Base-by-base conservation (phyloP, 2,113 vertebrate species). In the Hyla sarda region DNA sequence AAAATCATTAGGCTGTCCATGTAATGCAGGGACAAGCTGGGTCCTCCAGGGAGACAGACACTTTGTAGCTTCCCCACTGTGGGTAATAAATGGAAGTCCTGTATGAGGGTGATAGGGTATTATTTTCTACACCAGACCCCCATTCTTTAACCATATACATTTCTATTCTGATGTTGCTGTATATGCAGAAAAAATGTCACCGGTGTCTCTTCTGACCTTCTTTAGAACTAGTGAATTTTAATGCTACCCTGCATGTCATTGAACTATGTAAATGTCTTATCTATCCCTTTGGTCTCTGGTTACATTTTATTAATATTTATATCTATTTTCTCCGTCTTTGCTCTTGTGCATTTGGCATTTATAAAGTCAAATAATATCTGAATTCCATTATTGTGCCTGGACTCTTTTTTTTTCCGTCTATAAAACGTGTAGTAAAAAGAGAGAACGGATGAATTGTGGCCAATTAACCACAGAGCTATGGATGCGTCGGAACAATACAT, bases 221-320 rank as follows among this genome's bases (percentile, higher is more conserved):
- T n/a, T 19, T 60, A 41, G 30, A 79, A n/a, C 30, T 19, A 12
- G 19, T 79, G 76, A 79, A 79, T 58, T 60, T 58, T 23, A 60
- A 79, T 60, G 1, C 25, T 3, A 45, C 13, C n/a, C 34, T 6
- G 21, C 21, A 25, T 58, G 54, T n/a, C 23, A 41, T 41, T 45
- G 54, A 80, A 60, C 54, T 80, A 80, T 80, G 77, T 58, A 80
- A 80, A 80, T 80, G 32, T 37, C 28, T 56, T 32, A 23, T 58
- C 50, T 58, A 11, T 21, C 52, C 77, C 8, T 45, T 34, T 60
- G 52, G 56, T 41, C 56, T 28, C 54, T 17, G 32, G 47, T 75
- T 62, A 80, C 19, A 25, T 41, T 81, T 25, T 81, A 81, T 81
- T 62, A 45, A 81, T 81, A 80, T 80, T 41, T 81, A 60, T 81